Percentiles rank a stretch among this genome's conserved stretches.
These are phyloP conservation scores for Plagodis dolabraria DNA, from an alignment of 2,888 invertebrate species.

Conservation along the genomic window DNA sequence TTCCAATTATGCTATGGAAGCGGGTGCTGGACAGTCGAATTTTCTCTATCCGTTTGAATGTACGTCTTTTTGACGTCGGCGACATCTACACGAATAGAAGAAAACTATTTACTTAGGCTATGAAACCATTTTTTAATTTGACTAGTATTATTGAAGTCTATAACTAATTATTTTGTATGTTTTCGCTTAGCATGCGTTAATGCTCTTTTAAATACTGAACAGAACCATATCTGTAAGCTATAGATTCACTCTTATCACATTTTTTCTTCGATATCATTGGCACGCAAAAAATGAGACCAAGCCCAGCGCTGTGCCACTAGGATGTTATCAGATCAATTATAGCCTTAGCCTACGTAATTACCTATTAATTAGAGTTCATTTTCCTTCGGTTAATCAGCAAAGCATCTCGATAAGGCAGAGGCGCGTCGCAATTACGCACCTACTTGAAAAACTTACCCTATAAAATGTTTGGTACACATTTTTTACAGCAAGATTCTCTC, in stretches of 20 bases:
- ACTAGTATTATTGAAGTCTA: no score
- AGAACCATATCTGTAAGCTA: constrained; percentile 30
- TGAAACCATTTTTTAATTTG: no score
- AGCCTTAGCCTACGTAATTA: constrained; percentile 63
- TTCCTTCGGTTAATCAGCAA: constrained; percentile 59
- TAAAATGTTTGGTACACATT: constrained; percentile 58
- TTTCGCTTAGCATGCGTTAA: no score
- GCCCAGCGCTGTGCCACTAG: constrained; percentile 46
- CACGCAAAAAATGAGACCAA: constrained; percentile 53
- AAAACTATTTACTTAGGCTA: no score
- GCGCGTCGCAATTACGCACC: constrained; percentile 51
- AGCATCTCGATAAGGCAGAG: constrained; percentile 62
- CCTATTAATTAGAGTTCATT: constrained; percentile 69
- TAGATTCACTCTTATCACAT: constrained; percentile 31
- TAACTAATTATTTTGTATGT: no score
- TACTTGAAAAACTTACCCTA: constrained; percentile 63
- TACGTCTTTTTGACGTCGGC: no score
- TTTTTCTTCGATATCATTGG: constrained; percentile 43
- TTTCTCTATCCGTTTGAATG: no score
- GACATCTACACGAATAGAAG: no score
- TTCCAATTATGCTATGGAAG: no score
- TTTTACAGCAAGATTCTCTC: constrained; percentile 61
- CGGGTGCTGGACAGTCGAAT: no score
- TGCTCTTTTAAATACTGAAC: constrained; percentile 9
- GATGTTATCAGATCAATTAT: constrained; percentile 69